Base-by-base conservation (phyloP, 1,140 invertebrate species). In the Gryon sp. region DNA sequence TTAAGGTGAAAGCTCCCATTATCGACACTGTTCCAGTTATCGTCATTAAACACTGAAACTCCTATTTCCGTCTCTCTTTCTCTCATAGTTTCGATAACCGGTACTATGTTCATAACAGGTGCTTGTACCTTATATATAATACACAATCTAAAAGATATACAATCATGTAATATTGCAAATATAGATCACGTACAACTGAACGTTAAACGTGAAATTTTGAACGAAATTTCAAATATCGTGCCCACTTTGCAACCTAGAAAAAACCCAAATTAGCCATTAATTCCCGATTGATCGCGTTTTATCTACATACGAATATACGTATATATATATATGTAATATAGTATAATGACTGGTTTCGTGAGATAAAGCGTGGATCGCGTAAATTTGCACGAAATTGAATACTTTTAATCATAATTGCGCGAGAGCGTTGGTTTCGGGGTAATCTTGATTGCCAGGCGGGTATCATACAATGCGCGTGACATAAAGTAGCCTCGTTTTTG, bases 401-500 rank as follows among this genome's bases (percentile, higher is more conserved):
- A 74, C 53, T 66, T 66, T 74, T 65, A 60, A 74, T 66, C 60
- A 45, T 60, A 74, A 65, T 74, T 66, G 68, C 30, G 52, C 38
- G 8, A 22, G 18, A 8, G 46, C 14, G n/a, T n/a, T 6, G 57
- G 57, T 63, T 60, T 36, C n/a, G n/a, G n/a, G 45, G 26, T 53
- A 65, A 57, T 63, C 66, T 60, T 65, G 59, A 59, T 65, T 66
- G 59, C 57, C 34, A 38, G 38, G 16, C 65, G 0, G 14, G 43
- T 63, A 73, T 78, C 52, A 36, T 66, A 14, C 38, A 32, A 55
- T 48, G 75, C 40, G 30, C 55, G 68, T 72, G 63, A 66, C 66
- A 66, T 65, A 66, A 52, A 65, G 50, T 66, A 75, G 75, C 78
- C 66, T 76, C 76, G 79, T 83, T 84, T 82, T 83, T 82, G 70